Evolutionary conservation across 1,140 invertebrate species (phyloP).

Genomic region (Charaxes varanes): DNA sequence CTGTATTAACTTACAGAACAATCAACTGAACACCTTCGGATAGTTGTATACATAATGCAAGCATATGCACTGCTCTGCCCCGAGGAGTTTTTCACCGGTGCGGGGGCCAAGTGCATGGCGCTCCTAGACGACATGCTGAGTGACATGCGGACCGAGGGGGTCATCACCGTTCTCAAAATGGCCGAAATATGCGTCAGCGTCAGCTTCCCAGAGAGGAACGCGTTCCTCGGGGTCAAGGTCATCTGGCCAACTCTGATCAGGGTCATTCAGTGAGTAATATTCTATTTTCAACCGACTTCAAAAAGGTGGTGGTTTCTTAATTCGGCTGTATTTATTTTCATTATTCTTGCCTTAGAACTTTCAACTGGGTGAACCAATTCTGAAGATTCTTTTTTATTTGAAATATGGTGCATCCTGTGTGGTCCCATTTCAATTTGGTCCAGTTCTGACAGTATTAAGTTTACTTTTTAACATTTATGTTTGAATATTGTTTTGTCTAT

Average conservation of each 20-base stretch:
- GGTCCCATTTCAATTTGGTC: too few species aligned
- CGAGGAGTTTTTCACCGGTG: conserved; percentile 83
- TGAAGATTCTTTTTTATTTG: conserved; percentile 18
- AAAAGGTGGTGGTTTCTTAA: too few species aligned
- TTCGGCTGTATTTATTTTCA: too few species aligned
- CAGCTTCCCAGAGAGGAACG: conserved; percentile 77
- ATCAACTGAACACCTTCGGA: conserved; percentile 86
- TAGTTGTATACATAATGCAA: conserved; percentile 86
- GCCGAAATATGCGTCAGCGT: conserved; percentile 82
- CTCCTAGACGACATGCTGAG: conserved; percentile 81
- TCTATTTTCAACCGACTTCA: too few species aligned
- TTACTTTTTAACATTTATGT: too few species aligned
- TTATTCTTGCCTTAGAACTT: too few species aligned
- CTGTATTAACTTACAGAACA: conserved; percentile 75
- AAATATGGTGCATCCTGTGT: too few species aligned
- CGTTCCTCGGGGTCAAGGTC: conserved; percentile 76
- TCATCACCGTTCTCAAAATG: conserved; percentile 82
- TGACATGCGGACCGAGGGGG: conserved; percentile 87
- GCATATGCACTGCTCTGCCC: conserved; percentile 90
- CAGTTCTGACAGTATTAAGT: too few species aligned
- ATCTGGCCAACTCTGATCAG: conserved; percentile 77
- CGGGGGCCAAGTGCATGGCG: conserved; percentile 80
- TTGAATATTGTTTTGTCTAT: too few species aligned
- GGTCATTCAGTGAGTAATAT: conserved; percentile 79
- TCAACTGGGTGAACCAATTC: too few species aligned